Base-by-base conservation (phyloP, 2,113 vertebrate species). In the Pseudonaja textilis region DNA sequence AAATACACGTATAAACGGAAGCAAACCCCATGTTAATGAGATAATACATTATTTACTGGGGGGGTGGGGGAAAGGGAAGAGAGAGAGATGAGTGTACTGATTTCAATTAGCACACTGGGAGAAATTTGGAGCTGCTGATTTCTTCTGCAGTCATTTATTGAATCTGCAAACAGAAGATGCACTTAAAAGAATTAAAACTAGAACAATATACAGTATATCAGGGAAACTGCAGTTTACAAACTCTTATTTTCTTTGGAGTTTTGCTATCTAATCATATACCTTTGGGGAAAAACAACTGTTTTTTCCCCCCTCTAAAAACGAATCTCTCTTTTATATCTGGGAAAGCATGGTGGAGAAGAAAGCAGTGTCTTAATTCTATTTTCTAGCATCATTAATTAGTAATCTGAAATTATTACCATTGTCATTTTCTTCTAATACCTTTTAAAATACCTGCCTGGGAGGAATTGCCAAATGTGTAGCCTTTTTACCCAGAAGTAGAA, bases 371-470 rank as follows among this genome's bases (percentile, higher is more conserved):
- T 11, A 23, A 91, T 94, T 52, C 90, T 92, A 88, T 64, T 29
- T 93, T 47, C 10, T 88, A 2, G 0, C 12, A 88, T 90, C 96
- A 94, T 95, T 97, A 96, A 97, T 95, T 94, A 94, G 69, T 89
- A 47, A 85, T 93, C 96, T 93, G 93, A 96, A 94, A 91, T 92
- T 94, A 89, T 94, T 93, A 92, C 94, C 92, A 16, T 39, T 54
- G 59, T 91, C 95, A 64, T 94, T 96, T 96, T 90, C 54, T 52
- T 93, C 93, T 95, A 90, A 90, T 39, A 88, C 92, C 95, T 94
- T 89, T 55, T 85, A 85, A 22, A 94, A 42, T 52, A 64, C 54
- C 39, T 61, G 64, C 91, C 64, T 92, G 86, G 87, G 42, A 89
- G 45, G 88, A 50, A 90, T 56, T 91, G 93, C 54, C 90, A 93